Conservation (phyloP, 2,797 vertebrate genomes). For the Malacoraja senta region DNA sequence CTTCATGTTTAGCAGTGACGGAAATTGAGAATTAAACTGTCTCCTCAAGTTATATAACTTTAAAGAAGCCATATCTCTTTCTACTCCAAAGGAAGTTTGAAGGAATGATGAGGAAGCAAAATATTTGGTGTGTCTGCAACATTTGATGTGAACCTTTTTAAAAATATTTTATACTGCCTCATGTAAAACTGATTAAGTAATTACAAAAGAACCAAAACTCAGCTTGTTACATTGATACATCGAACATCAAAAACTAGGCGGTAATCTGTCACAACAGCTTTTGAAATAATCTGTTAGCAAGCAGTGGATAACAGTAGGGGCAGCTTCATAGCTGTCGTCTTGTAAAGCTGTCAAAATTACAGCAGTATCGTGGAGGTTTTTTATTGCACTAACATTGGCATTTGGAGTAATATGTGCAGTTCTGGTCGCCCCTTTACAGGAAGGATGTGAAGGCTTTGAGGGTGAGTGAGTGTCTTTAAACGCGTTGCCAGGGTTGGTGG, state of each 20-base stretch:
- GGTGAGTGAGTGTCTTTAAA: too few species aligned
- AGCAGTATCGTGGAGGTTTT: slow-evolving; percentile 2
- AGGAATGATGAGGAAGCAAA: background rate
- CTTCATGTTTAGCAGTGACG: background rate
- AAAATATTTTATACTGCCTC: background rate
- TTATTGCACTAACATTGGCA: background rate
- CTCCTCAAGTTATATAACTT: background rate
- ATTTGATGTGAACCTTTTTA: background rate
- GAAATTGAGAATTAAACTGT: background rate
- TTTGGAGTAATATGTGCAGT: background rate
- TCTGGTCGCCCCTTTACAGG: too few species aligned
- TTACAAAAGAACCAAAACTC: slow-evolving; percentile 26
- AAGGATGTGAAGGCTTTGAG: too few species aligned
- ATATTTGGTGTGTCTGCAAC: background rate
- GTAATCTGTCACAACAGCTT: slow-evolving; percentile 31
- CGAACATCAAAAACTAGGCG: slow-evolving; percentile 16
- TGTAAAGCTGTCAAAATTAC: background rate
- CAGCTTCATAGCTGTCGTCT: slow-evolving; percentile 18
- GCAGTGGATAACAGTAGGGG: background rate
- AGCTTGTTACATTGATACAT: background rate
- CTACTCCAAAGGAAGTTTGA: background rate
- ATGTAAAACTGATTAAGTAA: background rate
- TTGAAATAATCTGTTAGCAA: slow-evolving; percentile 3
- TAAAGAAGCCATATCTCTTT: background rate
- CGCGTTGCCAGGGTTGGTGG: too few species aligned